A percentile compares a stretch with the other conserved stretches of the same genome.
Conservation (phyloP, 2,888 invertebrate genomes). For the Rugalucina vietnamica region DNA sequence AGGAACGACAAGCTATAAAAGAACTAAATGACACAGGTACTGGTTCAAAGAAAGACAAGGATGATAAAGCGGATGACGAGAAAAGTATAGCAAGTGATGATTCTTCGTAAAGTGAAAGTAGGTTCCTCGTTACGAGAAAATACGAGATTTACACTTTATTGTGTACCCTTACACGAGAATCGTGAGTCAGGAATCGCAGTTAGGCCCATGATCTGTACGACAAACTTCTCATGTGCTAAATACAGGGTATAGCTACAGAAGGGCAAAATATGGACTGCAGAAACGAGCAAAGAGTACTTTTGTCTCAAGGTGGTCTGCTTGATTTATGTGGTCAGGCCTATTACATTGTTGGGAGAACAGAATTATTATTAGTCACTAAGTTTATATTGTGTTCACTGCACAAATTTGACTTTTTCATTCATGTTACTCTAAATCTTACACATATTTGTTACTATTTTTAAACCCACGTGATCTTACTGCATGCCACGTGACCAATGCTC, state of each 20-base stretch:
- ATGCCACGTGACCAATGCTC: conserved; percentile 27
- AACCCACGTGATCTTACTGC: conserved; percentile 14
- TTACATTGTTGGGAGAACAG: background rate
- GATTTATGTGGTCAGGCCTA: too few species aligned
- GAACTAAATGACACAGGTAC: conserved; percentile 74
- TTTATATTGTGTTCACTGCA: conserved; percentile 9
- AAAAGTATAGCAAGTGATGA: conserved; percentile 71
- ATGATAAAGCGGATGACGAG: conserved; percentile 50
- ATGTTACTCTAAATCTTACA: background rate
- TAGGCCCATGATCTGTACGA: background rate
- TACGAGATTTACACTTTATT: background rate
- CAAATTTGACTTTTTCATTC: background rate
- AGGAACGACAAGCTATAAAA: conserved; percentile 80
- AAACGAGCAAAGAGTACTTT: background rate
- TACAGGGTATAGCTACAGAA: background rate
- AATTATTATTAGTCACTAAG: background rate
- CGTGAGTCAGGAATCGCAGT: background rate
- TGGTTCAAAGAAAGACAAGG: conserved; percentile 32
- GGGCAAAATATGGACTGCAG: background rate
- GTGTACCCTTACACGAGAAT: conserved; percentile 13
- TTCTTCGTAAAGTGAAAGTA: conserved; percentile 51
- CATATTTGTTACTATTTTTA: background rate
- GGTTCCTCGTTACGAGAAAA: background rate
- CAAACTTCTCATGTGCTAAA: background rate
- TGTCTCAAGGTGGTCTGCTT: background rate